phyloP scores from a whole-genome alignment of 2,113 vertebrate genomes.

The Siniperca chuatsi region DNA sequence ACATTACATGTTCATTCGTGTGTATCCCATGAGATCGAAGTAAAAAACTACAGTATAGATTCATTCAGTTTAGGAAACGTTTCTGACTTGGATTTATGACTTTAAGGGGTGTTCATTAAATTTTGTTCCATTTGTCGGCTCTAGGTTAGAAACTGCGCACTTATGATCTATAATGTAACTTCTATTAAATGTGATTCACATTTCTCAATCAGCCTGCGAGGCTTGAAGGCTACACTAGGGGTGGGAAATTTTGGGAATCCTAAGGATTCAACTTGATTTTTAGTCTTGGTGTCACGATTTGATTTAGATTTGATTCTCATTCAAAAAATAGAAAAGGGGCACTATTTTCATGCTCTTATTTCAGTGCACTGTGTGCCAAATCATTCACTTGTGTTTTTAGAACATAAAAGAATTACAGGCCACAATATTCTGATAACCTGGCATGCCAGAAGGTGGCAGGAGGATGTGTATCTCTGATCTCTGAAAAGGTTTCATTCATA shows the following conservation, averaged over 20 bases:
- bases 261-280: neutral
- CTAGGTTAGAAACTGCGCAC: neutral
- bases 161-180: neutral
- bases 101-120: neutral
- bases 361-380: too few species aligned
- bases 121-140: neutral
- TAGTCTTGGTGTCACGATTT: neutral
- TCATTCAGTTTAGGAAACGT: neutral
- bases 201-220: neutral
- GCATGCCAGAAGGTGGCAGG: neutral
- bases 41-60: neutral
- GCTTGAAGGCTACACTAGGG: neutral
- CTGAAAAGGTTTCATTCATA: conserved; percentile 18
- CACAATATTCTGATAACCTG: neutral
- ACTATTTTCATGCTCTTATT: too few species aligned
- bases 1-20: neutral
- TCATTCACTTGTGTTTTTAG: neutral
- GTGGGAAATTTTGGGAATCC: neutral
- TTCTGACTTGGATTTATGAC: neutral
- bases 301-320: neutral
- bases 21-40: neutral
- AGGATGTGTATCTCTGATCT: neutral
- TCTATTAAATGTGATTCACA: too few species aligned
- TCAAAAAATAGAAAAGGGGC: too few species aligned
- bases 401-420: too few species aligned